Base-by-base conservation (phyloP, 2,888 invertebrate species). In the Fragum sueziense region DNA sequence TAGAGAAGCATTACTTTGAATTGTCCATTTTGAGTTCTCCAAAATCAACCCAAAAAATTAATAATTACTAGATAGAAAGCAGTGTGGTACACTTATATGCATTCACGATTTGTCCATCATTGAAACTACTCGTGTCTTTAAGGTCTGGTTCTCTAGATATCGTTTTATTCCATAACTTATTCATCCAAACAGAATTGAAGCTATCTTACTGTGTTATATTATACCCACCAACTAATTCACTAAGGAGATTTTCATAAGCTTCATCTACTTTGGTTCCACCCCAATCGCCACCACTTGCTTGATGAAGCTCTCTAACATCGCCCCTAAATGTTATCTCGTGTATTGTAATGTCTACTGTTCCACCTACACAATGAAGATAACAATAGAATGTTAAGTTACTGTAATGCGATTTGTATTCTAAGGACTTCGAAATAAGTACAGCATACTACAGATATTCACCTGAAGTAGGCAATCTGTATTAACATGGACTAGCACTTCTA, bases 231-330 rank as follows among this genome's bases (percentile, higher is more conserved):
- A 79, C 51, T 31, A 79, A 69, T 67, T 74, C 71, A n/a, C 70
- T 52, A 9, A 79, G 37, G 14, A 79, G 67, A 22, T 74, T 61
- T 37, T 65, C 41, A 37, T 70, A 79, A 0, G 70, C 52, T n/a
- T 74, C 74, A 57, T 79, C 79, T n/a, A 79, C 79, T 34, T 71
- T 79, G 22, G 67, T 76, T 14, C 76, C 76, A 47, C 76, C 76
- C 70, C 76, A 76, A 7, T 70, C 54, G 1, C 54, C 54, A 22
- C 54, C 54, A 22, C 54, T 54, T 6, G 54, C 54, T 22, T 54
- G 54, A 41, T 79, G 74, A 29, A 79, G 57, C 47, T 79, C 79
- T 20, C 74, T 79, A 20, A 79, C 33, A 17, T 70, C 52, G 27
- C 65, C 68, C 31, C 52, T 54, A 14, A 7, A 33, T 47, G 59